Base-by-base conservation (phyloP, 2,888 invertebrate species). In the Eupeodes luniger region DNA sequence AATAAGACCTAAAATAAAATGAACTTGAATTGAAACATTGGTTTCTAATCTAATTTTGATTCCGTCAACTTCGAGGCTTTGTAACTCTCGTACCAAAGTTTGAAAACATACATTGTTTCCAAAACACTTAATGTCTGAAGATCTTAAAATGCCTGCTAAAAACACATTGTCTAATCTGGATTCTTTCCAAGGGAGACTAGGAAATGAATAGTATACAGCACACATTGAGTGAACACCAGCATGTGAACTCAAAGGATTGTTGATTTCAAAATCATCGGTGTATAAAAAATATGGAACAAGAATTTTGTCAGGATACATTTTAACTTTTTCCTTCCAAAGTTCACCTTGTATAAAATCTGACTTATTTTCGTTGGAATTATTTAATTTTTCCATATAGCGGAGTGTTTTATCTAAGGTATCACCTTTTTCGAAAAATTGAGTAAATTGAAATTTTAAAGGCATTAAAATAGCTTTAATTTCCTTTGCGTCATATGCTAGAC, bases 31-130 rank as follows among this genome's bases (percentile, higher is more conserved):
- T 59, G 34, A 27, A 59, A 59, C 59, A 59, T 34, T 59, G 34
- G 9, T 44, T 19, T 47, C 2, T 47, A 47, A 47, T 44, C 19
- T 47, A 19, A 61, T 36, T n/a, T 34, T 12, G n/a, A 36, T 53
- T 91, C 81, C 72, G 92, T 90, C 79, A 91, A 51, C n/a, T 51
- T 51, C 51, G 5, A 51, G 51, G 51, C 51, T 51, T 14, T 51
- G n/a, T 14, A 76, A 44, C 40, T 64, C 76, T n/a, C 40, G 27
- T 16, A 78, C n/a, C 11, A 78, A 66, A 59, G 59, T 14, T 49
- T 55, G 16, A 34, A 67, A 57, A 59, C 78, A 78, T 59, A 47
- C 55, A 16, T 78, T 14, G n/a, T 19, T 78, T 34, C 78, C 67
- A 59, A 67, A 67, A 14, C 11, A 59, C 19, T 78, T 78, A 40